Evolutionary conservation across 2,113 vertebrate genomes (phyloP).

Genomic region (Noturus placidus): DNA sequence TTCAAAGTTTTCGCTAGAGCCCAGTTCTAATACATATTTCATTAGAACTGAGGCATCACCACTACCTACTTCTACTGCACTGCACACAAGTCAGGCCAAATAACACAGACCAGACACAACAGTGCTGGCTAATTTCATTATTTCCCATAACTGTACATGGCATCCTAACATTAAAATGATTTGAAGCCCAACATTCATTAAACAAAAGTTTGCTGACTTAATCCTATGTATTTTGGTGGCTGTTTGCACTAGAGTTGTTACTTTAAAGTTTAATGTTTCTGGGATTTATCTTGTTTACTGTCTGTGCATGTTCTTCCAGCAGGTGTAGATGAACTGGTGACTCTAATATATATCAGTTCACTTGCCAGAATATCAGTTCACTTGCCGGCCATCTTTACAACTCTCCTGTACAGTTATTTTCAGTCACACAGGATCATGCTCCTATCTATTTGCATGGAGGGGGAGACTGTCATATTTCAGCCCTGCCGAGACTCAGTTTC

Average conservation of each 20-base stretch:
- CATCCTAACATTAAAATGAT: not conserved
- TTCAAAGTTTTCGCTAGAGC: not conserved
- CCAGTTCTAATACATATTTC: not conserved
- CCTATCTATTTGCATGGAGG: not conserved
- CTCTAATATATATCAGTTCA: not conserved
- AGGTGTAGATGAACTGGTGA: not conserved
- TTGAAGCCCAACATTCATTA: not conserved
- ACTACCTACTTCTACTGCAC: not conserved
- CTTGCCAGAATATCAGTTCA: not conserved
- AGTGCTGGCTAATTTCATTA: not conserved
- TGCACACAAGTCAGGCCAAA: not conserved
- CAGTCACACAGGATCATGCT: not conserved
- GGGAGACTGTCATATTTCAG: no score
- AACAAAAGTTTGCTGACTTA: not conserved
- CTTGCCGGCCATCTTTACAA: not conserved
- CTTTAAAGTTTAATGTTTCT: not conserved
- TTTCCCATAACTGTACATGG: not conserved
- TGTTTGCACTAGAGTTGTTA: not conserved
- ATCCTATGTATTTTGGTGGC: not conserved
- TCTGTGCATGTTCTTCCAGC: not conserved
- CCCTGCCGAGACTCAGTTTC: no score
- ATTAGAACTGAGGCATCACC: not conserved
- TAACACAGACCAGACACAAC: not conserved
- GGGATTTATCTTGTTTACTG: not conserved
- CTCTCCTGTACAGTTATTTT: not conserved